Percentiles rank a stretch among this genome's conserved stretches.
Evolutionary conservation across 2,113 vertebrate species (phyloP).

Genomic region (Megaceryle torquata): DNA sequence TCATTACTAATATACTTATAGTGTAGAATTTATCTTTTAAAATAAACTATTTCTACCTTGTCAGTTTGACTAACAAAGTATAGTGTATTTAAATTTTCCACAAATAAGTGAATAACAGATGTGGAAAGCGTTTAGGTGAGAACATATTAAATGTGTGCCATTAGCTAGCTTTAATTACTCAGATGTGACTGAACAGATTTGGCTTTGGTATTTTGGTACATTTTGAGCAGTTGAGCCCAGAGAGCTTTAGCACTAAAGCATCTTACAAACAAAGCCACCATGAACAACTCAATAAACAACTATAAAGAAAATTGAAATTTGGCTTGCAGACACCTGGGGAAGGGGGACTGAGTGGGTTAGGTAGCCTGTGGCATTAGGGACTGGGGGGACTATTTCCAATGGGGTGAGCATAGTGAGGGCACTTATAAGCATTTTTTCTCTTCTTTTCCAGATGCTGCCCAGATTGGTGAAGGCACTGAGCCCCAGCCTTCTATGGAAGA

Average conservation of each 20-base stretch:
- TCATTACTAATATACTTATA: background rate
- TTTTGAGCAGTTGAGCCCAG: background rate
- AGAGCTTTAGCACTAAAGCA: background rate
- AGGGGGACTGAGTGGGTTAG: background rate
- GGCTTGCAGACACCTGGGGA: background rate
- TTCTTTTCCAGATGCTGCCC: constrained; percentile 28
- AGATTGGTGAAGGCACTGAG: background rate
- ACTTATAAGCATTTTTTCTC: background rate
- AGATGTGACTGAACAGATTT: background rate
- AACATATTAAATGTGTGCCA: background rate
- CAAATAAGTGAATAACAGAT: background rate
- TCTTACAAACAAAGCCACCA: background rate
- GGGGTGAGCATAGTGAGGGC: background rate
- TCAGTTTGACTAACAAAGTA: background rate
- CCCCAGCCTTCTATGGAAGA: background rate
- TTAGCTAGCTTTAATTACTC: background rate
- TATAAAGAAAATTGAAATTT: background rate
- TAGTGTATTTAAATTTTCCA: background rate
- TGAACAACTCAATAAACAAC: background rate
- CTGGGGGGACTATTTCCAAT: background rate
- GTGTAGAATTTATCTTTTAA: background rate
- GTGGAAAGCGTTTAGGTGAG: background rate
- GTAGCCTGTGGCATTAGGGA: background rate
- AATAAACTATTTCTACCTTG: background rate
- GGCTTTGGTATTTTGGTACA: background rate